Percentiles rank a stretch among this genome's conserved stretches.
phyloP scores from a whole-genome alignment of 2,888 invertebrate species.

The Macaria notata region DNA sequence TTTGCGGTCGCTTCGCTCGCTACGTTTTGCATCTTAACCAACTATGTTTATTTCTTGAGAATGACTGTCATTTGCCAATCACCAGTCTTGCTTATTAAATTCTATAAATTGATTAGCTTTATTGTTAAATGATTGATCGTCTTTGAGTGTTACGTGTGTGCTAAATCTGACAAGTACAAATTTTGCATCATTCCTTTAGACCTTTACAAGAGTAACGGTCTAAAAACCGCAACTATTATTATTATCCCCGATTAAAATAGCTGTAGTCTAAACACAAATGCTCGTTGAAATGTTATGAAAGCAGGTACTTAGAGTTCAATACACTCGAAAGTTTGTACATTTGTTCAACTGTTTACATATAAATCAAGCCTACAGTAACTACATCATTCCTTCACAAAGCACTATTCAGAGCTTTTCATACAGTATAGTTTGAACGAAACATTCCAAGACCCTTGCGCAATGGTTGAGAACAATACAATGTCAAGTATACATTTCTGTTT shows the following conservation, averaged over 20 bases:
- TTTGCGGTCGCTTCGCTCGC: slow-evolving; percentile 52
- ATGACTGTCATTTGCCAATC: slow-evolving; percentile 51
- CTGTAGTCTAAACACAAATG: slow-evolving; percentile 1
- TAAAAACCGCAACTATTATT: neutral
- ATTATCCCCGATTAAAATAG: neutral
- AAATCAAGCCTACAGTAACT: slow-evolving; percentile 38
- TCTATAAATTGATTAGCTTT: slow-evolving; percentile 55
- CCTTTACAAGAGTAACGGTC: too few relatives aligned
- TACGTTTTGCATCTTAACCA: slow-evolving; percentile 45
- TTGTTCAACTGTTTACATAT: slow-evolving; percentile 38
- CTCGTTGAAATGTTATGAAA: slow-evolving; percentile 7
- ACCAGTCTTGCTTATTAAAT: slow-evolving; percentile 43
- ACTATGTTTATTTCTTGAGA: slow-evolving; percentile 43
- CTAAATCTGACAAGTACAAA: slow-evolving; percentile 18
- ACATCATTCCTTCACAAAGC: slow-evolving; percentile 34
- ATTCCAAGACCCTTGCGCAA: slow-evolving; percentile 53
- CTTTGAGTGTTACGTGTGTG: slow-evolving; percentile 29
- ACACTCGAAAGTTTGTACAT: slow-evolving; percentile 22
- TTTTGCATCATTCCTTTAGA: slow-evolving; percentile 9
- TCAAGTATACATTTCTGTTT: slow-evolving; percentile 48
- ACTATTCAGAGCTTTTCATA: slow-evolving; percentile 40
- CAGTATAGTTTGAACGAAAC: slow-evolving; percentile 59
- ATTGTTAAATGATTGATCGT: slow-evolving; percentile 52
- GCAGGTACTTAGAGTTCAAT: slow-evolving; percentile 18
- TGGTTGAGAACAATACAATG: slow-evolving; percentile 39